phyloP scores from a whole-genome alignment of 2,888 invertebrate species.

The Ichneumoninae sp. region DNA sequence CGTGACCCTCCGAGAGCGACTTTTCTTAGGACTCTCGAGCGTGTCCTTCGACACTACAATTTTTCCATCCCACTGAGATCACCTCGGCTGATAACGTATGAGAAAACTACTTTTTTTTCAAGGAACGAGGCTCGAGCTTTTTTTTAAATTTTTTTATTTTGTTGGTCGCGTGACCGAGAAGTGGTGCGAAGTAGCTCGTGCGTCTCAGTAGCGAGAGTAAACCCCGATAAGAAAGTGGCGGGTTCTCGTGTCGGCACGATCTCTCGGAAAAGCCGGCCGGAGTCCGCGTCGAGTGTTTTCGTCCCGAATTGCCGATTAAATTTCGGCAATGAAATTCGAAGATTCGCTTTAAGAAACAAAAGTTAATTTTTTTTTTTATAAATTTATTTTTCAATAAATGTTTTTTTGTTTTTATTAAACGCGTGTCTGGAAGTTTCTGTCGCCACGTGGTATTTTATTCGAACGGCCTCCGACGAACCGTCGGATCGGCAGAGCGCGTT shows the following conservation, averaged over 20 bases:
- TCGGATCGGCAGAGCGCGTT: slow-evolving; percentile 2
- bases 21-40: background rate
- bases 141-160: slow-evolving; percentile 11
- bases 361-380: no score
- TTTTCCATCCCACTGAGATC: background rate
- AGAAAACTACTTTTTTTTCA: slow-evolving; percentile 8
- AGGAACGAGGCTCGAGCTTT: slow-evolving; percentile 12
- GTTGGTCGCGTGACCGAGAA: slow-evolving; percentile 53
- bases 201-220: slow-evolving; percentile 54
- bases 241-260: slow-evolving; percentile 45
- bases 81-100: slow-evolving; percentile 1
- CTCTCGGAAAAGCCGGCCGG: background rate
- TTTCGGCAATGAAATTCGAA: slow-evolving; percentile 33
- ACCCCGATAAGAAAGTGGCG: slow-evolving; percentile 48
- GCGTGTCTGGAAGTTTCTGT: background rate
- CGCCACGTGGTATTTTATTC: slow-evolving; percentile 53
- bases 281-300: slow-evolving; percentile 43
- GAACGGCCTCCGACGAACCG: background rate
- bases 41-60: background rate
- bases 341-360: slow-evolving; percentile 10
- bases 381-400: no score
- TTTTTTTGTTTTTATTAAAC: no score
- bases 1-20: background rate
- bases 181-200: slow-evolving; percentile 22
- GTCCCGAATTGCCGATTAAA: slow-evolving; percentile 30